Evolutionary conservation across 2,113 vertebrate genomes (phyloP).

Genomic region (Ctenomys sociabilis): DNA sequence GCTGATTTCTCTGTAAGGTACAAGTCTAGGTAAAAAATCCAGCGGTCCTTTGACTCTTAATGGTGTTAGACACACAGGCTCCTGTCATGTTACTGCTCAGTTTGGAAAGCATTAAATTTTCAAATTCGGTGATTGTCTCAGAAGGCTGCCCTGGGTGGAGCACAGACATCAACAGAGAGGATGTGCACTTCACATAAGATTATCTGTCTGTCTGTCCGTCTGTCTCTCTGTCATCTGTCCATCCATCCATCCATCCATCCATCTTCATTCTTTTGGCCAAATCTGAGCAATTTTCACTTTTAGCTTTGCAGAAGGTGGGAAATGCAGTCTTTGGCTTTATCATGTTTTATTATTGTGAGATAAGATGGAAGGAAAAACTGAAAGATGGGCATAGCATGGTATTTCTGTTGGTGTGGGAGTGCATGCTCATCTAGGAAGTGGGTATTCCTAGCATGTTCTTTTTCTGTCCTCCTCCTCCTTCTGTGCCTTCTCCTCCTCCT

Average conservation of each 20-base stretch:
- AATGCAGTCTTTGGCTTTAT: background rate
- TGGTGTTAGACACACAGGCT: background rate
- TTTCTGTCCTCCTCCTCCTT: background rate
- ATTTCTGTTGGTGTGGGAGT: background rate
- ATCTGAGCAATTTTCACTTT: background rate
- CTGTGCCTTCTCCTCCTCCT: background rate
- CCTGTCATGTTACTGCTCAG: background rate
- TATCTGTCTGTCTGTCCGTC: too few relatives aligned
- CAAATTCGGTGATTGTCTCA: background rate
- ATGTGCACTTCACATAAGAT: background rate
- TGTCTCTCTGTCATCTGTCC: too few relatives aligned
- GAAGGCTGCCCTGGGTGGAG: background rate
- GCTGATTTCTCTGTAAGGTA: background rate
- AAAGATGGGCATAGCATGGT: background rate
- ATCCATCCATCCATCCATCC: background rate
- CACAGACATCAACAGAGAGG: too few relatives aligned
- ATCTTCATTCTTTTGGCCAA: background rate
- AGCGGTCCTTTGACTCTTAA: background rate
- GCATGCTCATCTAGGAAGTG: background rate
- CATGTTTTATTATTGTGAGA: slow-evolving; percentile 14
- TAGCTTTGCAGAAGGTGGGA: background rate
- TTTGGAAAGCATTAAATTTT: background rate
- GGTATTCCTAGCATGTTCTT: background rate
- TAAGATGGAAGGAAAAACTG: background rate
- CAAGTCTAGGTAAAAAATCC: background rate